phyloP scores from a whole-genome alignment of 2,797 vertebrate species.

The Microctenopoma steveboyesi region DNA sequence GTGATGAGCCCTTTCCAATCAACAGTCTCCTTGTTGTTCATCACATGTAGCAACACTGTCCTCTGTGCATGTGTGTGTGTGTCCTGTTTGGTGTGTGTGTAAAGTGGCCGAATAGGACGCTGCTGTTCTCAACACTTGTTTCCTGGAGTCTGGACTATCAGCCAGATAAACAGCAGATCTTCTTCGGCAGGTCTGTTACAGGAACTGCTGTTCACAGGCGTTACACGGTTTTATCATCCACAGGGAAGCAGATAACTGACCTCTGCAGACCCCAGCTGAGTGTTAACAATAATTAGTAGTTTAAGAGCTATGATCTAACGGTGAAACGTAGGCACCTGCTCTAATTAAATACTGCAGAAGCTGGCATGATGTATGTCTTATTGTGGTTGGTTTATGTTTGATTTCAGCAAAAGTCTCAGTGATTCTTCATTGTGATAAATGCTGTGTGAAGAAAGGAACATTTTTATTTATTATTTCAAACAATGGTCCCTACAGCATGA shows the following conservation, averaged over 20 bases:
- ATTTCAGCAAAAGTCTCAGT: too few relatives aligned
- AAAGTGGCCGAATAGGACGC: slow-evolving; percentile 46
- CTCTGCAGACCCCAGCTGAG: slow-evolving; percentile 29
- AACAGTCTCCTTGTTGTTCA: slow-evolving; percentile 58
- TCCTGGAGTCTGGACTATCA: slow-evolving; percentile 77
- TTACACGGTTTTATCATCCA: slow-evolving; percentile 47
- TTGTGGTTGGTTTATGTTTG: too few relatives aligned
- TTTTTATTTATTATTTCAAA: too few relatives aligned
- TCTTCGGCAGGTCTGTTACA: slow-evolving; percentile 61
- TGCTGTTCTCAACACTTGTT: slow-evolving; percentile 66
- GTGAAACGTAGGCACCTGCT: slow-evolving; percentile 27
- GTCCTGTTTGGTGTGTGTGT: slow-evolving; percentile 33
- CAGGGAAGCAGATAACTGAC: slow-evolving; percentile 55
- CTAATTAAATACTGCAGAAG: not conserved
- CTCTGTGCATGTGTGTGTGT: slow-evolving; percentile 11
- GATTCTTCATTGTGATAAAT: too few relatives aligned
- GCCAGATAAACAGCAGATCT: slow-evolving; percentile 70
- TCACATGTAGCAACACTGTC: slow-evolving; percentile 50
- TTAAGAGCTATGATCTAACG: slow-evolving; percentile 23
- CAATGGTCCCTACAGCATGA: too few relatives aligned
- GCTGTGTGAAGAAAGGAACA: too few relatives aligned
- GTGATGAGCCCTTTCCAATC: slow-evolving; percentile 47
- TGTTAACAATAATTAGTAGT: slow-evolving; percentile 44
- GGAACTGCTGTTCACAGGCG: slow-evolving; percentile 66
- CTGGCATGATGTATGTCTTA: too few relatives aligned